Evolutionary conservation across 2,888 invertebrate genomes (phyloP), one percentile per base, ranked within the genome.

Genomic region (Erpobdella octoculata): DNA sequence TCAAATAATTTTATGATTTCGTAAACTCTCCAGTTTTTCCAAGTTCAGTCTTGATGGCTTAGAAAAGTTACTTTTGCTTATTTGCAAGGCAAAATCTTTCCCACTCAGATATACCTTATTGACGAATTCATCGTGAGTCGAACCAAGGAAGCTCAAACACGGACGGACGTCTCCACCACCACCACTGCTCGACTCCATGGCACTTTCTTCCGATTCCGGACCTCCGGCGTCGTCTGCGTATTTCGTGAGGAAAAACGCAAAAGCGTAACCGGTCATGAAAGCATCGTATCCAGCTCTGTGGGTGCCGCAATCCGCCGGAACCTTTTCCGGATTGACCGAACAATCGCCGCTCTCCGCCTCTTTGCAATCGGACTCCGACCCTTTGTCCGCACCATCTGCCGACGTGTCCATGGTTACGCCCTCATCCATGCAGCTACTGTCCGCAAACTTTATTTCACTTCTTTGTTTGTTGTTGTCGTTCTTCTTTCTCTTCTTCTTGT

Each of bases 281-380:
- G 84, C 82, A 78, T 84, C 84, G 77, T 80, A 83, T 0, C 84
- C 84, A 59, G 84, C 83, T 21, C 83, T 74, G 76, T 84, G 84
- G 35, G 81, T 79, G 5, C 79, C 79, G 68, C 67, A 9, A 36
- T 18, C 61, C 68, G 41, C 66, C 25, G 66, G 25, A 21, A 28
- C 3, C 66, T 21, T n/a, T 37, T 38, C 58, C 62, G 5, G 31
- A 6, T 36, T 36, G 8, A 62, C 6, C 18, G 9, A 25, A 53
- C 9, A 46, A 31, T 9, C 35, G 12, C 12, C 12, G 35, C 9
- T 31, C 25, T 31, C 21, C 6, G 21, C 12, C 35, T 9, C 28
- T 18, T 25, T 6, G 6, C 8, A 9, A 35, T 64, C n/a, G 8
- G 28, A 6, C 8, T 64, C 35, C 6, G 15, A 8, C 8, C 28